Conservation (phyloP, 1,140 invertebrate species). For the Mya arenaria region DNA sequence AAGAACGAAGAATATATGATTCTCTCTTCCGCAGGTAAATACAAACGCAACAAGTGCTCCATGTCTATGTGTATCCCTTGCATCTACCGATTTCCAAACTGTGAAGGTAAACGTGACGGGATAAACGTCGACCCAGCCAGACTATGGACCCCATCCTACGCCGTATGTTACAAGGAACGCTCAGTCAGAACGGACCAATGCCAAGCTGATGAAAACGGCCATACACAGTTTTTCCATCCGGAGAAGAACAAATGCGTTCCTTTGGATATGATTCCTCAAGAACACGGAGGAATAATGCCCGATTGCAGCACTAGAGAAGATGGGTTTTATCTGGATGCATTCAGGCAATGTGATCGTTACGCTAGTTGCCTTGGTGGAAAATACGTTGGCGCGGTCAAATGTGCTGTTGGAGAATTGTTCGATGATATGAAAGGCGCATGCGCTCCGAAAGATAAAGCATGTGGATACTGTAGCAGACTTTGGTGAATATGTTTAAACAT, state of each 20-base stretch:
- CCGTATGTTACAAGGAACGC: constrained; percentile 56
- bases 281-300: constrained; percentile 51
- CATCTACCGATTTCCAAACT: constrained; percentile 41
- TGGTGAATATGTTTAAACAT: constrained; percentile 1
- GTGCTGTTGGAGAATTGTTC: constrained; percentile 26
- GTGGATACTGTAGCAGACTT: constrained; percentile 19
- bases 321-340: constrained; percentile 48
- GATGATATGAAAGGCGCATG: constrained; percentile 9
- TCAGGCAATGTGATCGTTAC: constrained; percentile 48
- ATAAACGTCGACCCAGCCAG: constrained; percentile 37
- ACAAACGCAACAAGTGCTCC: constrained; percentile 33
- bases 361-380: constrained; percentile 38
- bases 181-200: constrained; percentile 39
- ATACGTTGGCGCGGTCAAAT: constrained; percentile 23
- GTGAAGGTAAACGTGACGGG: constrained; percentile 55
- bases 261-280: constrained; percentile 48
- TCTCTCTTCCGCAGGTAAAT: constrained; percentile 53
- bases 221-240: constrained; percentile 34
- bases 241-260: constrained; percentile 42
- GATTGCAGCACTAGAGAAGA: constrained; percentile 39
- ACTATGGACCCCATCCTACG: constrained; percentile 54
- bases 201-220: background rate
- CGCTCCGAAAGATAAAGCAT: constrained; percentile 9
- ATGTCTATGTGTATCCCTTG: constrained; percentile 52
- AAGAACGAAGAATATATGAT: too few relatives aligned